Conservation (phyloP, 2,888 invertebrate species). For the Xiphydria camelus region DNA sequence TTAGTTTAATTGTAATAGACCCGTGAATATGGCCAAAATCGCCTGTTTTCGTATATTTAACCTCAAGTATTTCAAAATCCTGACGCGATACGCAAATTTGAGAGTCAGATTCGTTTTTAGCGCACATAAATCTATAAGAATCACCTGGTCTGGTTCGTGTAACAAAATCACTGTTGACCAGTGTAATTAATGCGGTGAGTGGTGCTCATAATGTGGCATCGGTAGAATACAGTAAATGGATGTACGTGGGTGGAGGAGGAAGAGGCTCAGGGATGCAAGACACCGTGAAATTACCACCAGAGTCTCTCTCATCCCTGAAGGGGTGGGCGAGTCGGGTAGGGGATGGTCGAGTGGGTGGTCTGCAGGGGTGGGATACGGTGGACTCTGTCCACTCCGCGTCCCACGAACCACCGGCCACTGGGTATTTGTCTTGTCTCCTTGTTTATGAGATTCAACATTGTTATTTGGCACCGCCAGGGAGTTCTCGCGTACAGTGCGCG, state of each 20-base stretch:
- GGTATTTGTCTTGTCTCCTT: conserved; percentile 59
- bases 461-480: conserved; percentile 58
- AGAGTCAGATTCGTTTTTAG: too few relatives aligned
- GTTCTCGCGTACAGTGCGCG: conserved; percentile 36
- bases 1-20: too few relatives aligned
- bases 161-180: too few relatives aligned
- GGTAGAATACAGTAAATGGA: conserved; percentile 31
- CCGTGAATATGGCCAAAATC: too few relatives aligned
- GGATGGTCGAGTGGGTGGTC: conserved; percentile 34
- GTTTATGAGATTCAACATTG: conserved; percentile 59
- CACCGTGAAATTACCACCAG: conserved; percentile 65
- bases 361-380: conserved; percentile 55
- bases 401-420: conserved; percentile 49
- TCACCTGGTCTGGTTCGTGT: too few relatives aligned
- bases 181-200: conserved; percentile 34
- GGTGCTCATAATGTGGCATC: conserved; percentile 40
- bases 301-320: conserved; percentile 53
- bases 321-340: conserved; percentile 25
- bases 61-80: too few relatives aligned
- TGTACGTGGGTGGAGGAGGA: conserved; percentile 24
- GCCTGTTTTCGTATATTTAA: too few relatives aligned
- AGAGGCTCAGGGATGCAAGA: conserved; percentile 61
- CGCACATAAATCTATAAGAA: too few relatives aligned
- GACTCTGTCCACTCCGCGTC: conserved; percentile 56
- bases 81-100: too few relatives aligned